A percentile compares a stretch with the other conserved stretches of the same genome.
phyloP scores from a whole-genome alignment of 92 coral and sea anemone genomes.

The Phenganax stokvisi region DNA sequence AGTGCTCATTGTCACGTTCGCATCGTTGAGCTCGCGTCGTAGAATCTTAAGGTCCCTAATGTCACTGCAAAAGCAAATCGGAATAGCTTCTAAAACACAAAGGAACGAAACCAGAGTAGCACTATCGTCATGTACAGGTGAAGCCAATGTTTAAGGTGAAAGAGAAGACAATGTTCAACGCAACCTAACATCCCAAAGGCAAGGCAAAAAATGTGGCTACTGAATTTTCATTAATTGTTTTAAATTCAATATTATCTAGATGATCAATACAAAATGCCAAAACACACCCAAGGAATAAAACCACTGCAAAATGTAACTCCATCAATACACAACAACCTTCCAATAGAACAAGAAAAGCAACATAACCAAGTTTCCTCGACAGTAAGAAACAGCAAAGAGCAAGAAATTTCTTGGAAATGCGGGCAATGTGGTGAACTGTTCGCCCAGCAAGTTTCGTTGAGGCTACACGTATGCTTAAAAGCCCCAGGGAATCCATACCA shows the following conservation, averaged over 20 bases:
- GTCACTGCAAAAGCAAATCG: no score
- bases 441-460: conserved; percentile 74
- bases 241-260: background rate
- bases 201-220: background rate
- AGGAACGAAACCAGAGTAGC: no score
- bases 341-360: background rate
- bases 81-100: no score
- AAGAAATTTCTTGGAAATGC: conserved; percentile 72
- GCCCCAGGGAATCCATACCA: conserved; percentile 82
- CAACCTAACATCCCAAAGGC: no score
- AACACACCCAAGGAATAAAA: conserved; percentile 5
- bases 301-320: conserved; percentile 32
- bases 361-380: conserved; percentile 35
- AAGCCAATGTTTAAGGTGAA: no score
- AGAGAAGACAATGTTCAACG: no score
- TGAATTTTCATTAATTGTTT: background rate
- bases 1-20: no score
- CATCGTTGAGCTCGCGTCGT: no score
- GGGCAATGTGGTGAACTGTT: conserved; percentile 81
- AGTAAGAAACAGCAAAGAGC: conserved; percentile 8
- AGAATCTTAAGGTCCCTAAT: no score
- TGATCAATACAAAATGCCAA: background rate
- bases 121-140: no score
- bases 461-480: conserved; percentile 75
- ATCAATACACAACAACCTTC: background rate